Base-by-base conservation (phyloP, 92 coral and sea anemone genomes). In the Blastomussa wellsi region DNA sequence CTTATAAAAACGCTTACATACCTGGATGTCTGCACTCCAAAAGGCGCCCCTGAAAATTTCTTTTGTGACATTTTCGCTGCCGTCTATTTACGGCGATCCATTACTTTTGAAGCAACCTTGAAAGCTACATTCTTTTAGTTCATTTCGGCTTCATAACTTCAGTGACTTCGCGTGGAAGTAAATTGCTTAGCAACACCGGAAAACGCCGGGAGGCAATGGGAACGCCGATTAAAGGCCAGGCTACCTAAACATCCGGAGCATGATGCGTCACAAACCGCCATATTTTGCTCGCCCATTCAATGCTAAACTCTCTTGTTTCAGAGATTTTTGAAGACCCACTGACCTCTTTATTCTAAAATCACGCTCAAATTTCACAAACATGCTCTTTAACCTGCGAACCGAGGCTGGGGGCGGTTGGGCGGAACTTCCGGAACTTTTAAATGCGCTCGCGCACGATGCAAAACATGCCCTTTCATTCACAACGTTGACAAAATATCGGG, bases 11-110 rank as follows among this genome's bases (percentile, higher is more conserved):
- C 59, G 22, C 11, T 11, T 22, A 28, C 98, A 20, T 49, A 96
- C 99, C 99, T 89, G 13, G 96, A 85, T 19, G 98, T 96, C 81
- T 96, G 99, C 14, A 96, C 97, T 33, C 99, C 99, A 69, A 96
- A 96, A 26, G 99, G 99, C 71, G 99, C 95, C 42, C 99, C 98
- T 7, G 91, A 15, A 80, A 76, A 96, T 79, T 95, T 92, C 95
- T 91, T 96, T 81, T 95, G 93, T 33, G 99, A 87, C 98, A 95
- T 96, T 32, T 79, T 82, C 44, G 77, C 36, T 67, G 74, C 15
- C 3, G 31, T 11, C 62, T 57, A 41, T 65, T 57, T 36, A 32
- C 47, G 31, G 22, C 12, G 47, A 74, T 74, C 48, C 87, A 74
- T 81, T 7, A 4, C 19, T n/a, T 33, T 24, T 37, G 62, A 86